Percentiles rank a stretch among this genome's conserved stretches.
These are phyloP conservation scores for Rhincodon typus DNA, from an alignment of 2,797 vertebrate genomes.

Conservation along the genomic window DNA sequence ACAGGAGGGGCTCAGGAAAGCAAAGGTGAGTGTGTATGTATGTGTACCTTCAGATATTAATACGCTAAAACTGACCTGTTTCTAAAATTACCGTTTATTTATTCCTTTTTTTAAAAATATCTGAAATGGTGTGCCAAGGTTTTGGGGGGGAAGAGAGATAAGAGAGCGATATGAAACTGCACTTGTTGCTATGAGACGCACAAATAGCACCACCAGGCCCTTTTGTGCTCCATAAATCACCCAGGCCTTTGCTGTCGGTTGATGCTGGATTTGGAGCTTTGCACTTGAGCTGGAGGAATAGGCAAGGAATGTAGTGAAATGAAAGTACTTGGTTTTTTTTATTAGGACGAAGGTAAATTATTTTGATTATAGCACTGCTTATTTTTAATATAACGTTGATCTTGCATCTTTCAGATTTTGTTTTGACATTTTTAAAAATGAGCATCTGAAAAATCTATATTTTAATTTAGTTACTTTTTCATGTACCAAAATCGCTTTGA, in stretches of 20 bases:
- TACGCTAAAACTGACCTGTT: neutral
- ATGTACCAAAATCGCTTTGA: neutral
- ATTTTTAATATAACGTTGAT: neutral
- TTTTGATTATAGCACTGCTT: neutral
- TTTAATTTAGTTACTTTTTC: neutral
- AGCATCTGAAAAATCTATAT: neutral
- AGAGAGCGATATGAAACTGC: neutral
- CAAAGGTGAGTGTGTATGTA: conserved; percentile 51
- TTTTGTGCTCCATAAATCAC: conserved; percentile 5
- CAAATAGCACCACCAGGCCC: conserved; percentile 1
- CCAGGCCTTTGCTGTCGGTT: neutral
- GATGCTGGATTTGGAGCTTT: neutral
- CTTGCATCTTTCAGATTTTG: neutral
- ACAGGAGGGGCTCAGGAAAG: conserved; percentile 63
- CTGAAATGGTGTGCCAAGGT: neutral
- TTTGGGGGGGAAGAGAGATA: neutral
- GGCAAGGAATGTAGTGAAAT: neutral
- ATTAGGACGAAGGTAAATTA: neutral
- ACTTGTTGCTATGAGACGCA: conserved; percentile 34
- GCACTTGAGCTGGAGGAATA: neutral
- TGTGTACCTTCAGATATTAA: neutral
- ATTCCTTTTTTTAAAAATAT: too few relatives aligned
- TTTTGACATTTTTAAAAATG: neutral
- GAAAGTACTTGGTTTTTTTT: neutral
- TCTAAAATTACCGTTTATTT: neutral